Base-by-base conservation (phyloP, 2,888 invertebrate genomes). In the Eustalomyia histrio region DNA sequence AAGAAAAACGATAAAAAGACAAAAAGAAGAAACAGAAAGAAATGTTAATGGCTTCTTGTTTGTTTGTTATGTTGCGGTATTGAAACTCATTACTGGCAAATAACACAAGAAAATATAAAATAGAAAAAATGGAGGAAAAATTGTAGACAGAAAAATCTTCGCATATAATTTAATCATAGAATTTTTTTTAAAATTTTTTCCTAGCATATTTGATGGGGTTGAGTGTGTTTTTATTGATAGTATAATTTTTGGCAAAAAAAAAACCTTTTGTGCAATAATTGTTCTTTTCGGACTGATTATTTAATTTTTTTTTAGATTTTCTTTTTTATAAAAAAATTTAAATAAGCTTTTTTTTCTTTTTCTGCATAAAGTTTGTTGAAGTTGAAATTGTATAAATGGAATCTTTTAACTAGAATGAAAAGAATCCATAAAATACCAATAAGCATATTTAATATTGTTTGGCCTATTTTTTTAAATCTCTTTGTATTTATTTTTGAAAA, bases 11-110 rank as follows among this genome's bases (percentile, higher is more conserved):
- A 33, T 52, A 35, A 72, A 35, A 55, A 50, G 24, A 12, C 53
- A 39, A 69, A 50, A 52, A 43, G 39, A 67, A 53, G 29, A 29
- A 29, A 29, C 29, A 6, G 7, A 29, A 29, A 29, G 7, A 29
- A 29, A 29, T 29, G 29, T 29, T 29, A 29, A 29, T 7, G 29
- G 7, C 29, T 4, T 6, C 7, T 29, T n/a, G n/a, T n/a, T n/a
- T n/a, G 12, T 39, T 58, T 33, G 39, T 10, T 18, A 7, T 18
- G 43, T 68, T 74, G 60, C 10, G 55, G 57, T 33, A 80, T 60
- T 65, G 58, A 65, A 76, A 76, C 73, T 81, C 68, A 76, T 74
- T 78, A 76, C 68, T 76, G 76, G 76, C 76, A 81, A 74, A 76
- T 69, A 76, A 78, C 74, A 65, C 35, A 47, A 43, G 21, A 21